A percentile compares a stretch with the other conserved stretches of the same genome.
Evolutionary conservation across 2,113 vertebrate genomes (phyloP).

Genomic region (Pipra filicauda): DNA sequence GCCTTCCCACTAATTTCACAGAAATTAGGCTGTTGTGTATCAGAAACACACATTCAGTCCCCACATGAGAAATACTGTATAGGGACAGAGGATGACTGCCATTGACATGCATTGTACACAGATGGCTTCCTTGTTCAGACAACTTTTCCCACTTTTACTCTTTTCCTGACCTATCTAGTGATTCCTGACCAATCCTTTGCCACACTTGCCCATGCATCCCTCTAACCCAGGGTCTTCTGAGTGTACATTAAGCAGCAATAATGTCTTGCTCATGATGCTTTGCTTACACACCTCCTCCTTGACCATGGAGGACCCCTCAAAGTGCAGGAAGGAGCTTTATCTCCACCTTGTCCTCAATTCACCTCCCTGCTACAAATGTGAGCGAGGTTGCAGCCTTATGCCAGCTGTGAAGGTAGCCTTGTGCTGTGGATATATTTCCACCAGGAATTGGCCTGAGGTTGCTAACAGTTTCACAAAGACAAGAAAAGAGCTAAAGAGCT

Average conservation of each 20-base stretch:
- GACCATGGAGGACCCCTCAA: neutral
- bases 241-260: neutral
- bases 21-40: neutral
- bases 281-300: neutral
- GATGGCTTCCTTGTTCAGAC: neutral
- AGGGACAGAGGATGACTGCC: neutral
- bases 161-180: neutral
- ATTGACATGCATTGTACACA: neutral
- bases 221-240: neutral
- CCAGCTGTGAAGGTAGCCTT: slow-evolving; percentile 35
- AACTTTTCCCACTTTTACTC: neutral
- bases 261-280: neutral
- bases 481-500: slow-evolving; percentile 51
- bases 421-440: slow-evolving; percentile 47
- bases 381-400: neutral
- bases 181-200: neutral
- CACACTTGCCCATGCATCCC: neutral
- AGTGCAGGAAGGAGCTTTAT: neutral
- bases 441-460: neutral
- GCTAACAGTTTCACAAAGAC: slow-evolving; percentile 55
- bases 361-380: neutral
- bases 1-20: neutral
- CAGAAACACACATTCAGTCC: neutral
- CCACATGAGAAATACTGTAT: neutral
- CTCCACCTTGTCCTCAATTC: neutral